Evolutionary conservation across 2,113 vertebrate genomes (phyloP), one percentile per base, ranked within the genome.

Genomic region (Corythornis madagascariensis): DNA sequence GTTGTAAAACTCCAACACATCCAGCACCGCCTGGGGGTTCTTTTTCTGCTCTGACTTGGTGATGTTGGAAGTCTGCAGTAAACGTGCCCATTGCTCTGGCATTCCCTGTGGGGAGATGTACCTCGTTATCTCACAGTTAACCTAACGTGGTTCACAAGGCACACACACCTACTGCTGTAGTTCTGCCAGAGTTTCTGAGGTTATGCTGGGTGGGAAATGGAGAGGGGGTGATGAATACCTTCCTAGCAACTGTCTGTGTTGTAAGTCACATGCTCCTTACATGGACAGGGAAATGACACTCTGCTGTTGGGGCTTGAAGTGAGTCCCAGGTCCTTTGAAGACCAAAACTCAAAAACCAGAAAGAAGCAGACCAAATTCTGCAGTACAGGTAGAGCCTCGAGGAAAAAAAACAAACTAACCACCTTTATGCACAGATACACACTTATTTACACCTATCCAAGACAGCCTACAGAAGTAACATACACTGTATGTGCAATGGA

Each of bases 21-120:
- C 99, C 52, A 99, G 97, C 57, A 99, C 99, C 4, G 98, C 99
- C 95, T 99, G 99, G 2, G 99, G 99, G 55, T 99, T 99, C 97
- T 99, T 99, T 98, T 99, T 99, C 96, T 99, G 99, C 96, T 99
- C 99, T 3, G 98, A 98, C 88, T 99, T 99, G 57, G 99, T 99
- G 97, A 99, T 99, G 97, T 99, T 99, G 94, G 99, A 99, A 3
- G 99, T 99, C 97, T 99, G 99, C 60, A 99, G 98, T 45, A 99
- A 97, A 17, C 98, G 98, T 1, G 99, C 99, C 99, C 99, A 99
- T 73, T 99, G 99, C 95, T 99, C 99, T 0, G 99, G 99, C 99
- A 99, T 99, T 35, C 99, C 99, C 99, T 99, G 42, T 4, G 40
- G 64, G 40, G 38, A 93, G 42, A 96, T 1, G 7, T 0, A 47